Conservation (phyloP, 2,888 invertebrate genomes). For the Aelia acuminata region DNA sequence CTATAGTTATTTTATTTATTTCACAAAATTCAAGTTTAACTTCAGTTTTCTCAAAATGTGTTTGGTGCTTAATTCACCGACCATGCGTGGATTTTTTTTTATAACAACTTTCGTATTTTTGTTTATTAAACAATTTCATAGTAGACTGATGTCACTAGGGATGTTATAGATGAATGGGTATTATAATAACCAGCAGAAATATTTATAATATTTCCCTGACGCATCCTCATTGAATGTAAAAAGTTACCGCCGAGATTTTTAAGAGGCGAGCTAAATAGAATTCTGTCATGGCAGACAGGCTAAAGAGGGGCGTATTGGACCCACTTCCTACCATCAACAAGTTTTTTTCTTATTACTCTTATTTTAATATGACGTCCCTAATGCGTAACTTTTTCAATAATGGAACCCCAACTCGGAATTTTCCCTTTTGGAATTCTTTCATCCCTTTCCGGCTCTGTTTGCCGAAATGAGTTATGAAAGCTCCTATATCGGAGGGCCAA, state of each 20-base stretch:
- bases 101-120: too few species aligned
- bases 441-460: constrained; percentile 38
- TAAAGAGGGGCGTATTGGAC: constrained; percentile 12
- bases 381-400: constrained; percentile 58
- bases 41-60: too few species aligned
- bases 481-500: not conserved
- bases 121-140: too few species aligned
- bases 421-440: constrained; percentile 50
- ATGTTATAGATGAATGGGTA: too few species aligned
- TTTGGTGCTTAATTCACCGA: too few species aligned
- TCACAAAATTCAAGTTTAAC: too few species aligned
- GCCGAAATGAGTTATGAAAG: constrained; percentile 46
- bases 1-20: too few species aligned
- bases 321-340: constrained; percentile 10
- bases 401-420: constrained; percentile 50
- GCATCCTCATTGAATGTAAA: not conserved
- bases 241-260: not conserved
- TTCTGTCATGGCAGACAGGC: not conserved
- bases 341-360: not conserved
- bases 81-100: too few species aligned
- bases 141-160: too few species aligned
- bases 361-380: constrained; percentile 57
- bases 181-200: not conserved
- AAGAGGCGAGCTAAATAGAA: constrained; percentile 26
- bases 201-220: not conserved